phyloP scores from a whole-genome alignment of 2,113 vertebrate genomes.

The Scatophagus argus region DNA sequence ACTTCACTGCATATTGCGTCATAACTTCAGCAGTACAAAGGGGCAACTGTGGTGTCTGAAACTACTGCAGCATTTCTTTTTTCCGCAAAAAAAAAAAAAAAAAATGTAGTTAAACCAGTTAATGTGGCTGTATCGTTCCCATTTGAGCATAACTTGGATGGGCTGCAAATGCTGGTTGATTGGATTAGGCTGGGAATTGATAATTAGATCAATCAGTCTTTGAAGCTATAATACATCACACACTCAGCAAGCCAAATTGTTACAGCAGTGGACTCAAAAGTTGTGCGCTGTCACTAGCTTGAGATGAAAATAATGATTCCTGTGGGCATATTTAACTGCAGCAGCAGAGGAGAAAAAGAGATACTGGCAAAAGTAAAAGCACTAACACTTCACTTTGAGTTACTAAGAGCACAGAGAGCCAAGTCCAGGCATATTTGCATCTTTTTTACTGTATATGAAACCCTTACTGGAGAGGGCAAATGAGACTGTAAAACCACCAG shows the following conservation, averaged over 20 bases:
- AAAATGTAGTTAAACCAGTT: neutral
- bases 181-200: conserved; percentile 22
- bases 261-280: conserved; percentile 9
- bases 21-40: neutral
- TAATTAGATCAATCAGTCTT: conserved; percentile 42
- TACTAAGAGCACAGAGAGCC: neutral
- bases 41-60: neutral
- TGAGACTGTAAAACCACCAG: neutral
- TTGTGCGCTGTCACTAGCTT: conserved; percentile 2
- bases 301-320: conserved; percentile 36
- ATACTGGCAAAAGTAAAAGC: neutral
- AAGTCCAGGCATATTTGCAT: neutral
- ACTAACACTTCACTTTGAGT: conserved; percentile 9
- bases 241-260: conserved; percentile 22
- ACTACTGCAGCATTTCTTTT: neutral
- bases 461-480: neutral
- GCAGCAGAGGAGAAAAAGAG: neutral
- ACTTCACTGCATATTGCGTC: neutral
- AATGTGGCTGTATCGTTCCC: neutral
- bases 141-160: conserved; percentile 21
- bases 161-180: conserved; percentile 13
- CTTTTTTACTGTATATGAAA: neutral
- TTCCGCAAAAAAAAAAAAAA: neutral
- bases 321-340: conserved; percentile 20
- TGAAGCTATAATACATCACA: conserved; percentile 31